Base-by-base conservation (phyloP, 1,140 invertebrate genomes). In the Drosophila erecta region DNA sequence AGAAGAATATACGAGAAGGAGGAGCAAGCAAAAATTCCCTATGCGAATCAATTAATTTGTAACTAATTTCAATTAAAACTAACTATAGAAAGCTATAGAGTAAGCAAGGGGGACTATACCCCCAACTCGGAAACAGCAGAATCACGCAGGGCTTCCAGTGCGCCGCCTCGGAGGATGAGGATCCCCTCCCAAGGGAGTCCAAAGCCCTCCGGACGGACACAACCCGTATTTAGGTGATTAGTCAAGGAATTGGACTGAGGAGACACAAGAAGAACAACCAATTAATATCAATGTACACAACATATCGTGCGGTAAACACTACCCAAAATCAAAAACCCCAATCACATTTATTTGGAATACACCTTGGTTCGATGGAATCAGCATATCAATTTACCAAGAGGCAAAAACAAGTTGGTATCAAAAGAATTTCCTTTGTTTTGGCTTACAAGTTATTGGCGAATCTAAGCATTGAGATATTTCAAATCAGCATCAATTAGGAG, bases 21-120 rank as follows among this genome's bases (percentile, higher is more conserved):
- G 22, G n/a, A 67, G 66, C 58, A 75, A 73, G 78, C 74, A 86
- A 62, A 38, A 38, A 38, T 14, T 91, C 90, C 90, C 90, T 91
- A 91, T 91, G 90, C 80, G 90, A 90, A 91, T 91, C 90, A 91
- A 91, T 91, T 91, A 91, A 91, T 91, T 91, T 91, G 81, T 90
- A 91, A 91, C 91, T 91, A 91, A 91, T 91, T 91, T 91, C 81
- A 91, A 90, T 84, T 87, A 65, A 55, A 37, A 12, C 41, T 75
- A 79, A 75, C 44, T 76, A 59, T 65, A 70, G 53, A 71, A 62
- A 71, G 49, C 62, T 73, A 64, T 53, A 65, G 22, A 51, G 51
- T 59, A 51, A 74, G 66, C 33, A 30, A 38, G 47, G 15, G 40
- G 43, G 6, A 17, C 15, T n/a, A 20, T 7, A 12, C 12, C 30